Evolutionary conservation across 2,797 vertebrate genomes (phyloP).

Genomic region (Kryptolebias ocellatus): DNA sequence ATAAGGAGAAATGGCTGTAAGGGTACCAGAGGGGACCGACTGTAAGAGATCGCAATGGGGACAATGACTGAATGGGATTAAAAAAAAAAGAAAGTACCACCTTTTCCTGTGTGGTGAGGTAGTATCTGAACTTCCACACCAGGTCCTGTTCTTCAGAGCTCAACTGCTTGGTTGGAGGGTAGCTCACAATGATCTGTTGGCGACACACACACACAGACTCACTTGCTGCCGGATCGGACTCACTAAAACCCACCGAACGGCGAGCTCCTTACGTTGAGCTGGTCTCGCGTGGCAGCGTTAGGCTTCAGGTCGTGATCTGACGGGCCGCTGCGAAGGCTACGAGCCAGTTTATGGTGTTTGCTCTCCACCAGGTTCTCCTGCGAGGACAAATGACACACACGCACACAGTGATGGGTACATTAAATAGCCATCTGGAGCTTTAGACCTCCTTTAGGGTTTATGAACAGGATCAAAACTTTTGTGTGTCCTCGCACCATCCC

Average conservation of each 20-base stretch:
- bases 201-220: not conserved
- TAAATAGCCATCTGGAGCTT: not conserved
- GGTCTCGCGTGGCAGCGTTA: slow-evolving; percentile 94
- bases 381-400: not conserved
- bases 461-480: not conserved
- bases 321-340: slow-evolving; percentile 95
- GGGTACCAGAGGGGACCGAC: too few species aligned
- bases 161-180: slow-evolving; percentile 96
- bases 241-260: not conserved
- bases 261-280: slow-evolving; percentile 89
- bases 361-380: slow-evolving; percentile 98
- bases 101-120: slow-evolving; percentile 98
- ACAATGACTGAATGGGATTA: too few species aligned
- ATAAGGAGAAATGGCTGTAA: too few species aligned
- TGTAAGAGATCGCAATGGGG: too few species aligned
- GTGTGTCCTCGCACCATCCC: slow-evolving; percentile 87
- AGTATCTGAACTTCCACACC: slow-evolving; percentile 99
- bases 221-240: not conserved
- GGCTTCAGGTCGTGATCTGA: slow-evolving; percentile 98
- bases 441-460: not conserved
- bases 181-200: slow-evolving; percentile 94
- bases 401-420: not conserved
- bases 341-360: slow-evolving; percentile 97
- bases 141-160: slow-evolving; percentile 97
- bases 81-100: slow-evolving; percentile 63